A percentile compares a stretch with the other conserved stretches of the same genome.
These are phyloP conservation scores for Diorhabda sublineata DNA, from an alignment of 1,140 invertebrate species.

Conservation along the genomic window DNA sequence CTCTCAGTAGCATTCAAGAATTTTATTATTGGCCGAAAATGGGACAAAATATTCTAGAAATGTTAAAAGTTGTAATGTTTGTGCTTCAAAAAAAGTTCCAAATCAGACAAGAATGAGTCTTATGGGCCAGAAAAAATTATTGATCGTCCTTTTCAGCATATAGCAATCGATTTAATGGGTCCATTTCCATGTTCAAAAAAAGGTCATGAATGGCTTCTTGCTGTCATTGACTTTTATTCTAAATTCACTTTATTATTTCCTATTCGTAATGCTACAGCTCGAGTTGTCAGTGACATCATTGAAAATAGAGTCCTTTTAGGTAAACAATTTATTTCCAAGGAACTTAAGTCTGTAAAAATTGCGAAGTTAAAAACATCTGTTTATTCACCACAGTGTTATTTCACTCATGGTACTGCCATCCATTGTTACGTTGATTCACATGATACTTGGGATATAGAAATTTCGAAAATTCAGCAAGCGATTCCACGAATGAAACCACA, in stretches of 20 bases:
- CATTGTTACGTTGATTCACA: too few relatives aligned
- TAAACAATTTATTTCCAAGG: too few relatives aligned
- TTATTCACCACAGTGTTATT: too few relatives aligned
- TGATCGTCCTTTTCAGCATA: slow-evolving; percentile 27
- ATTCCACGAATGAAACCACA: too few relatives aligned
- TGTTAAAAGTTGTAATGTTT: slow-evolving; percentile 10
- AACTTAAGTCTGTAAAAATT: too few relatives aligned
- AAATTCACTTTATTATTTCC: slow-evolving; percentile 26
- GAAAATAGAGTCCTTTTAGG: slow-evolving; percentile 25
- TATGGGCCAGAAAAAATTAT: slow-evolving; percentile 25
- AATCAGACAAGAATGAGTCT: slow-evolving; percentile 14
- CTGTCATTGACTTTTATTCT: slow-evolving; percentile 35
- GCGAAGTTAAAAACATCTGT: too few relatives aligned
- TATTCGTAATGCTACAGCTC: slow-evolving; percentile 17
- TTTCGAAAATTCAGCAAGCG: too few relatives aligned
- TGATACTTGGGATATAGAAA: too few relatives aligned
- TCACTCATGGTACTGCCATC: too few relatives aligned
- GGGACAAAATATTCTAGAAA: slow-evolving; percentile 18
- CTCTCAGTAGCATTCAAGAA: slow-evolving; percentile 17
- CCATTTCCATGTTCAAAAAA: slow-evolving; percentile 32
- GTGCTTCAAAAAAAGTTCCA: not conserved
- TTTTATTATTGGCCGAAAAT: slow-evolving; percentile 27
- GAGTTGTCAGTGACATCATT: slow-evolving; percentile 15
- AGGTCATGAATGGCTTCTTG: slow-evolving; percentile 41
- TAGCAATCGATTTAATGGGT: slow-evolving; percentile 44